A percentile compares a stretch with the other conserved stretches of the same genome.
Conservation (phyloP, 1,140 invertebrate species). For the Eufriesea mexicana region DNA sequence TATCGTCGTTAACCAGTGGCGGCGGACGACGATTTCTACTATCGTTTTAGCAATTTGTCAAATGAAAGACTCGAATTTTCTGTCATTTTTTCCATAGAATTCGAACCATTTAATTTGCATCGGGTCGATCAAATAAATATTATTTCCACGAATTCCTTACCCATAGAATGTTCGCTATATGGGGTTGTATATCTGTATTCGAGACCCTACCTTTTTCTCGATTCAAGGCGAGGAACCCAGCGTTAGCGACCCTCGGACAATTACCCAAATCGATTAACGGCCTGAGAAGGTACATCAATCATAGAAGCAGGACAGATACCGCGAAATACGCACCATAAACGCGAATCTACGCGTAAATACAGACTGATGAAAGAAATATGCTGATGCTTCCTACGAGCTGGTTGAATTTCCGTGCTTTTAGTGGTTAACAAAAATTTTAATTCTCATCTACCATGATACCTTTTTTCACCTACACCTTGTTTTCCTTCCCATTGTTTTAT, state of each 20-base stretch:
- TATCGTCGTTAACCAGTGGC: too few relatives aligned
- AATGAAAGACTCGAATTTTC: too few relatives aligned
- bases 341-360: background rate
- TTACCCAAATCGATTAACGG: conserved; percentile 10
- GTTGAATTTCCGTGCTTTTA: too few relatives aligned
- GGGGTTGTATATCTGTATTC: background rate
- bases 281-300: background rate
- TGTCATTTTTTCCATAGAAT: too few relatives aligned
- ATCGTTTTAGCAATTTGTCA: too few relatives aligned
- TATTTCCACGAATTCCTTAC: conserved; percentile 24
- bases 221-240: background rate
- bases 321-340: background rate
- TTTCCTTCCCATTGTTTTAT: too few relatives aligned
- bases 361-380: background rate
- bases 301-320: background rate
- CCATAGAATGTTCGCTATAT: too few relatives aligned
- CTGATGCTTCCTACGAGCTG: background rate
- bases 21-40: too few relatives aligned
- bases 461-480: too few relatives aligned
- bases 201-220: background rate
- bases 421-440: too few relatives aligned
- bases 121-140: conserved; percentile 19
- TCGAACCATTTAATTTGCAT: background rate
- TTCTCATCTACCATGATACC: too few relatives aligned
- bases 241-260: background rate